These are phyloP conservation scores for Otis tarda DNA, from an alignment of 2,113 vertebrate genomes.

Conservation along the genomic window DNA sequence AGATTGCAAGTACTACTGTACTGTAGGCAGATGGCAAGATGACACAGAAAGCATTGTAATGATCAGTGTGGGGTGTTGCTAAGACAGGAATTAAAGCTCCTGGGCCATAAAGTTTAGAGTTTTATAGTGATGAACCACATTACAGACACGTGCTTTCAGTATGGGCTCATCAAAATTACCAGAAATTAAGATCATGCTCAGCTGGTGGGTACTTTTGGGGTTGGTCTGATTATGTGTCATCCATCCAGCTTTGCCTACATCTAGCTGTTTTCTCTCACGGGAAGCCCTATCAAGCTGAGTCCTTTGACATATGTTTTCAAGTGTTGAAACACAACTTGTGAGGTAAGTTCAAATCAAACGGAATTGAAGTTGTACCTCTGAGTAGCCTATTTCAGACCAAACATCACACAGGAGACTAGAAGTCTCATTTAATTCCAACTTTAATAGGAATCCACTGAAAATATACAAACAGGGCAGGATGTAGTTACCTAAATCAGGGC, in stretches of 20 bases:
- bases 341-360: neutral
- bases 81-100: slow-evolving; percentile 60
- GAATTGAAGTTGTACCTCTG: neutral
- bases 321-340: neutral
- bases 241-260: neutral
- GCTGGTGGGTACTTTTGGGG: slow-evolving; percentile 2
- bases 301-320: neutral
- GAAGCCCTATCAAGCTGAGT: neutral
- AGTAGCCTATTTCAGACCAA: neutral
- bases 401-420: neutral
- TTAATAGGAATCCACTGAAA: neutral
- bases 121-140: slow-evolving; percentile 56
- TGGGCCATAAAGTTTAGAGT: slow-evolving; percentile 35
- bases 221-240: neutral
- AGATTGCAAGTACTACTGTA: neutral
- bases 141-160: neutral
- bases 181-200: neutral
- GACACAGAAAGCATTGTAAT: slow-evolving; percentile 60
- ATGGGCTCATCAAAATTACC: slow-evolving; percentile 35
- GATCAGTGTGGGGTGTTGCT: slow-evolving; percentile 18
- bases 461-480: neutral
- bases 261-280: neutral
- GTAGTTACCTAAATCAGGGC: neutral
- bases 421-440: neutral
- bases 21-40: slow-evolving; percentile 66